Evolutionary conservation across 35 echinoderm and acorn worm species (phyloP), one percentile per base, ranked within the genome.

Genomic region (Lytechinus pictus): DNA sequence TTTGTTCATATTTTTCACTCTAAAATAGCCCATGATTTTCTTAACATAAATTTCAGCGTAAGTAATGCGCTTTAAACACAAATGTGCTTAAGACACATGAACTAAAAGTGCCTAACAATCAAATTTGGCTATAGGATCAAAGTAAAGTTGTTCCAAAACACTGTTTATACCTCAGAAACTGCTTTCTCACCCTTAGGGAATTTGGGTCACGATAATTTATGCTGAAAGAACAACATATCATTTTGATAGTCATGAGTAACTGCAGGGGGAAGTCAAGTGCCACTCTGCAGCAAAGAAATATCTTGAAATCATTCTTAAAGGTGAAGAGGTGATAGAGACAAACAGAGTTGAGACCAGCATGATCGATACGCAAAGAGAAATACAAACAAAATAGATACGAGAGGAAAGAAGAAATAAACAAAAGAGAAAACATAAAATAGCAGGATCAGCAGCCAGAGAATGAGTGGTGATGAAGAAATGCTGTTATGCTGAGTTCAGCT

Each of bases 241-340:
- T 44, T 44, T 44, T 44, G 33, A 44, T 24, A n/a, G 66, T 24
- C 66, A 79, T 79, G 21, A 24, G 8, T 16, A 79, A 79, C 19
- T 79, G 19, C 66, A 79, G 66, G 21, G 1, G 66, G 19, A 79
- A 16, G 16, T 79, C n/a, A 79, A 79, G 19, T n/a, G 66, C 66
- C 66, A 79, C 19, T 79, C n/a, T 79, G 66, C n/a, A 79, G 66
- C 19, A 16, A n/a, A n/a, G 66, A 24, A 79, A 79, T 79, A 79
- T 79, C 66, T 79, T 79, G 19, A 19, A 24, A 2, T 79, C 66
- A 79, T 79, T 6, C 66, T 79, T 24, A 24, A 79, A 79, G 66
- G 66, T 79, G 66, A 79, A 79, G 66, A 79, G 66, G 66, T 79
- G 66, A 79, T 79, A 79, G 16, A 79, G 66, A 79, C 66, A 79